Conservation (phyloP, 1,140 invertebrate species). For the Pseudachorutes palmiensis region DNA sequence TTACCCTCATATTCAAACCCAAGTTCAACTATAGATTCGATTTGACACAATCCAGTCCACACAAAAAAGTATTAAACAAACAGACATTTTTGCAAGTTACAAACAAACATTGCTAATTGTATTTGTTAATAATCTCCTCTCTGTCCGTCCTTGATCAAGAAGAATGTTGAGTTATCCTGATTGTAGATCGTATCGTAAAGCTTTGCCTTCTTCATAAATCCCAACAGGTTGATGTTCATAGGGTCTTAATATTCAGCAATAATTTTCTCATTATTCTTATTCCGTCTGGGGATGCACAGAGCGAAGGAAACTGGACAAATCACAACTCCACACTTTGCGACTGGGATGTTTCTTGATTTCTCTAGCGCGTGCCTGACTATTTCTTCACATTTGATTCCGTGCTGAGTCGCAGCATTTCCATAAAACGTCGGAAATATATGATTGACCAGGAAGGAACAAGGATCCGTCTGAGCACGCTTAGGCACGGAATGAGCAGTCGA, state of each 20-base stretch:
- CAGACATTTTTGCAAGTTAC: no score
- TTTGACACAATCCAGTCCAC: no score
- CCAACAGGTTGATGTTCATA: background rate
- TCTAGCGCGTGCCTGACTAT: background rate
- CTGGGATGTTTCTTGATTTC: background rate
- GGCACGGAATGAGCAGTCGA: background rate
- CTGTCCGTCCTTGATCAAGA: no score
- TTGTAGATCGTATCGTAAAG: no score
- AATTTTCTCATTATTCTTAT: background rate
- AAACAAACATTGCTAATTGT: no score
- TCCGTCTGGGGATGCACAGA: background rate
- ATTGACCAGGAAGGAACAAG: background rate
- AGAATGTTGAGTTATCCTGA: no score
- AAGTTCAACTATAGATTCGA: no score
- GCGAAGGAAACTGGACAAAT: background rate
- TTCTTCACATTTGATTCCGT: background rate
- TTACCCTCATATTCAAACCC: no score
- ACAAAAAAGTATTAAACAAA: no score
- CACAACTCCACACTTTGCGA: background rate
- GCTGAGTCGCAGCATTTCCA: background rate
- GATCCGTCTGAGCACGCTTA: background rate
- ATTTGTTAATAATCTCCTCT: no score
- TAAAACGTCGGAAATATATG: background rate
- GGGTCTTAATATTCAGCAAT: background rate
- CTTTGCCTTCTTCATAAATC: no score